A percentile compares a stretch with the other conserved stretches of the same genome.
These are phyloP conservation scores for Antedon mediterranea DNA, from an alignment of 53 echinoderm and acorn worm species.

Conservation along the genomic window DNA sequence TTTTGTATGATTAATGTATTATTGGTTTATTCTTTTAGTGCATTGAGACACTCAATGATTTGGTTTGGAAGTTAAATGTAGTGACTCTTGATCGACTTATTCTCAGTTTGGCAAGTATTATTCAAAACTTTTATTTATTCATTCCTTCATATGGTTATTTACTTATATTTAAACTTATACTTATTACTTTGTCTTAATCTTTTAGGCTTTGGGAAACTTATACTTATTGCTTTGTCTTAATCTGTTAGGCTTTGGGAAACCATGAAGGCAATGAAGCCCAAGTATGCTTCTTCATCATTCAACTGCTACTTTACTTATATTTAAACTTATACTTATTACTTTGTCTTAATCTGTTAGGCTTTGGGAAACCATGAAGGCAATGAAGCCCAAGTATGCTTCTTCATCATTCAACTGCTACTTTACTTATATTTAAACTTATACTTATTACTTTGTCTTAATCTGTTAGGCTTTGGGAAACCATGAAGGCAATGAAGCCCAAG, in stretches of 20 bases:
- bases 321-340: too few species aligned
- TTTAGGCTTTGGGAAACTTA: too few species aligned
- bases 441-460: neutral
- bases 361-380: too few species aligned
- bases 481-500: slow-evolving; percentile 93
- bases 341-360: too few species aligned
- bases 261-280: too few species aligned
- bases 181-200: too few species aligned
- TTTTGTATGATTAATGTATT: neutral
- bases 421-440: neutral
- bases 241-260: too few species aligned
- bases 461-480: slow-evolving; percentile 72
- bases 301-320: too few species aligned
- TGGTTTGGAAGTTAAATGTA: slow-evolving; percentile 96
- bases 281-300: slow-evolving; percentile 95
- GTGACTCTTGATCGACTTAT: slow-evolving; percentile 78
- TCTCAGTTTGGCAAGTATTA: slow-evolving; percentile 83
- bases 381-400: slow-evolving; percentile 95
- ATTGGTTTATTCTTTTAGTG: slow-evolving; percentile 31
- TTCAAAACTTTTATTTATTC: too few species aligned
- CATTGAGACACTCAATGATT: slow-evolving; percentile 91
- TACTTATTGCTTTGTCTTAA: too few species aligned
- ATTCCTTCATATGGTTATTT: too few species aligned
- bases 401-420: slow-evolving; percentile 87
- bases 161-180: too few species aligned